Base-by-base conservation (phyloP, 2,888 invertebrate species). In the Xestia c-nigrum region DNA sequence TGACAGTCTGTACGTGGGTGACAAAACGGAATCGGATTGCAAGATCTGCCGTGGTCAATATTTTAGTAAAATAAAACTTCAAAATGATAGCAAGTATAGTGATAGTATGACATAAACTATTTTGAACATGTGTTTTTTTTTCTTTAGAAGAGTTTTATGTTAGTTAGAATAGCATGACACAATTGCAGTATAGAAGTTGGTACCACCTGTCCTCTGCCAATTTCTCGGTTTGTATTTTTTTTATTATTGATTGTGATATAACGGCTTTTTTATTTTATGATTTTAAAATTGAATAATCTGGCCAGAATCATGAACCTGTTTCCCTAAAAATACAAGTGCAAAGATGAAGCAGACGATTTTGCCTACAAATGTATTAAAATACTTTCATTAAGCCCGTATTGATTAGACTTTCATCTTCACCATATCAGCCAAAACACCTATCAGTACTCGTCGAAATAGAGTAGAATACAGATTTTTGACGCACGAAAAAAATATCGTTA, bases 1-100 rank as follows among this genome's bases (percentile, higher is more conserved):
- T 47, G 47, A 47, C 65, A 65, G 65, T 40, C 4, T 5, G n/a
- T 71, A 65, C 40, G 65, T 65, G 65, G 65, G 40, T 40, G 50
- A 66, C 38, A 52, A 52, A 52, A 72, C 14, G 24, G 40, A 52
- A 52, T 67, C 50, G 21, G 14, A 66, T 50, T 50, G n/a, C 50
- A 72, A 40, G 21, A 14, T 66, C 14, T 19, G n/a, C 24, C 14
- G 1, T 21, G 10, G 12, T 65, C 40, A 24, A 50, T 24, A 3
- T 72, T 40, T 71, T 38, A 21, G 46, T 50, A 38, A 40, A 55
- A n/a, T 55, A 55, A 55, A 24, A 55, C 16, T 24, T 31, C 0
- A 57, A 24, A 24, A 14, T 24, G 1, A n/a, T 55, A 52, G 9
- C n/a, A 52, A 31, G 31, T 31, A 31, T 31, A 31, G 31, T 31